Evolutionary conservation across 2,888 invertebrate genomes (phyloP).

Genomic region (Tenthredo scrophulariae): DNA sequence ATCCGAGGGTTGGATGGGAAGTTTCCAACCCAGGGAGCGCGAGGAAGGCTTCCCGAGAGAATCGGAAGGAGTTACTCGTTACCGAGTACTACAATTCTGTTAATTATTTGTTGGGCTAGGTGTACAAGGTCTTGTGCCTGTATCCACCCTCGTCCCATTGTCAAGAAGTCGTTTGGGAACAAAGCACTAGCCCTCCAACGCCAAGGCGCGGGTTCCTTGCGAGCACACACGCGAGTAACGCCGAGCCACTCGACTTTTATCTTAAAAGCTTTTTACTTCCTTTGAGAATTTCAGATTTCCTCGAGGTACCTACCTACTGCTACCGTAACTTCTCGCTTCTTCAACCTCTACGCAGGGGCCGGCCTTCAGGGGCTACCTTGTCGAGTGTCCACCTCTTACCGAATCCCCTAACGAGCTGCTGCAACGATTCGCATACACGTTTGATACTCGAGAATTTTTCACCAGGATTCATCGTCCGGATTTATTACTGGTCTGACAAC

Average conservation of each 20-base stretch:
- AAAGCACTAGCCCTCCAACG: constrained; percentile 40
- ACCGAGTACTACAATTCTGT: constrained; percentile 43
- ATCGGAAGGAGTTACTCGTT: neutral
- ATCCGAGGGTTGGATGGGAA: neutral
- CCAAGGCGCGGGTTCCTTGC: constrained; percentile 23
- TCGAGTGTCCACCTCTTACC: constrained; percentile 1
- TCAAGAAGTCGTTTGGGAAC: constrained; percentile 49
- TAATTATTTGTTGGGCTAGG: constrained; percentile 50
- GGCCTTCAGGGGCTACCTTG: constrained; percentile 15
- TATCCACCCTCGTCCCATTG: constrained; percentile 32
- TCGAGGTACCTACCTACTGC: neutral
- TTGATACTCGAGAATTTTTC: neutral
- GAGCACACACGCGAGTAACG: constrained; percentile 30
- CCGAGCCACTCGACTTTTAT: constrained; percentile 42
- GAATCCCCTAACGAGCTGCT: constrained; percentile 18
- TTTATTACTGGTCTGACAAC: too few relatives aligned
- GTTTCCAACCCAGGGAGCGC: neutral
- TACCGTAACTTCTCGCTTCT: neutral
- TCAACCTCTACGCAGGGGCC: neutral
- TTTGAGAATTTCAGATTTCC: constrained; percentile 30
- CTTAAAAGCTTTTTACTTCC: constrained; percentile 51
- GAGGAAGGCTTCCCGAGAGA: neutral
- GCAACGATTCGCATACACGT: neutral
- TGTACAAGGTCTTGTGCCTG: constrained; percentile 1
- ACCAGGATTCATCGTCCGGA: neutral